Evolutionary conservation across 1,140 invertebrate species (phyloP).

Genomic region (Caerostris darwini): DNA sequence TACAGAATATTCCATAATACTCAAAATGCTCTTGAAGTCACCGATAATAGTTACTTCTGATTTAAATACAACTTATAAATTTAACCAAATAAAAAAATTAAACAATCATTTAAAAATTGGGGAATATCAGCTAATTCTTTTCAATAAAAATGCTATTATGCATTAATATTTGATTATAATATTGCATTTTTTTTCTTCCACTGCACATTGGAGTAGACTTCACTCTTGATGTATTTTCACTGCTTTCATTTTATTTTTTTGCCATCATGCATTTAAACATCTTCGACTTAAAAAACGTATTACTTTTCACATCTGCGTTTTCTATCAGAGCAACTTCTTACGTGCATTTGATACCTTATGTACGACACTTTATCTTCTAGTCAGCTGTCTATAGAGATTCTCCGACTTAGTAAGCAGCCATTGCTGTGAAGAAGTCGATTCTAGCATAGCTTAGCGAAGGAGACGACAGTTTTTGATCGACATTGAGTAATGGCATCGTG

Average conservation of each 20-base stretch:
- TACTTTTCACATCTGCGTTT: slow-evolving; percentile 33
- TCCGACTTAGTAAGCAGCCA: slow-evolving; percentile 76
- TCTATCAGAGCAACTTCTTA: slow-evolving; percentile 58
- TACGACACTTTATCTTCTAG: slow-evolving; percentile 75
- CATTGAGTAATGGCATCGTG: slow-evolving; percentile 76
- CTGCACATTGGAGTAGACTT: too few relatives aligned
- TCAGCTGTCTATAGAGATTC: slow-evolving; percentile 74
- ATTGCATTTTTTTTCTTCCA: too few relatives aligned
- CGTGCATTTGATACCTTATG: slow-evolving; percentile 74
- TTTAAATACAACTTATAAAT: too few relatives aligned
- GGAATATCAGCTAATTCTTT: too few relatives aligned
- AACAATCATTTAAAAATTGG: too few relatives aligned
- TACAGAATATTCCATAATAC: neutral
- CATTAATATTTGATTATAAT: too few relatives aligned
- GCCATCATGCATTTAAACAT: slow-evolving; percentile 23
- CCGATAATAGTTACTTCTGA: neutral
- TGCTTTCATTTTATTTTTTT: neutral
- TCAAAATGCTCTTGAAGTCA: slow-evolving; percentile 19
- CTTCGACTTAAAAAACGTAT: neutral
- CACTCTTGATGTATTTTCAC: neutral
- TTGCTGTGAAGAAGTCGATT: slow-evolving; percentile 70
- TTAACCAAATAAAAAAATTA: too few relatives aligned
- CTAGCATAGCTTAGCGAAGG: slow-evolving; percentile 75
- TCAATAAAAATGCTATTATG: too few relatives aligned
- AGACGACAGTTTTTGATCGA: slow-evolving; percentile 77